Base-by-base conservation (phyloP, 1,140 invertebrate genomes). In the Monomorium pharaonis region DNA sequence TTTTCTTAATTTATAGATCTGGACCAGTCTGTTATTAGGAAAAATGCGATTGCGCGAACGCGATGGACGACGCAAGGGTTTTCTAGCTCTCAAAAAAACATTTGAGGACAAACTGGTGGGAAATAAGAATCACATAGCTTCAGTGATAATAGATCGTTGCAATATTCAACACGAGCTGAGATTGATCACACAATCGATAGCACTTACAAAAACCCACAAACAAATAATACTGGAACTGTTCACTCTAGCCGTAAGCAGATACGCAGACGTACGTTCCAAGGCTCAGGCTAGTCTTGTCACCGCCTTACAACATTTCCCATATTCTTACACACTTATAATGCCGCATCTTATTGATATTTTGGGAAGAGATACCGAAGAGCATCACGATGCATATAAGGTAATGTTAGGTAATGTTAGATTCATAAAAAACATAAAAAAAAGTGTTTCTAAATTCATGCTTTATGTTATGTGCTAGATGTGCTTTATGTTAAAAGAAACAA, bases 361-460 rank as follows among this genome's bases (percentile, higher is more conserved):
- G 9, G 88, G 93, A 21, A 94, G 95, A 62, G 96, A 97, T 93
- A 95, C 96, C 1, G 95, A 96, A 54, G 92, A 95, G 67, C 92
- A 97, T 90, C 97, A 97, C 92, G 97, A 98, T 89, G 95, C 96
- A 62, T 97, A 98, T 84, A 98, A 98, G 95, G 95, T 95, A 92
- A 56, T 24, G 87, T 44, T 12, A 5, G 30, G 58, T 18, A 30
- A n/a, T n/a, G n/a, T n/a, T n/a, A n/a, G n/a, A n/a, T n/a, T n/a
- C n/a, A n/a, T n/a, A n/a, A n/a, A n/a, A n/a, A n/a, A n/a, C n/a
- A n/a, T n/a, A n/a, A n/a, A n/a, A n/a, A n/a, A n/a, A n/a, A n/a
- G n/a, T n/a, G n/a, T n/a, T n/a, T n/a, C n/a, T n/a, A n/a, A n/a
- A n/a, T n/a, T n/a, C n/a, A n/a, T n/a, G n/a, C n/a, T n/a, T n/a